A percentile compares a stretch with the other conserved stretches of the same genome.
phyloP scores from a whole-genome alignment of 2,888 invertebrate species.

The Labia minor region DNA sequence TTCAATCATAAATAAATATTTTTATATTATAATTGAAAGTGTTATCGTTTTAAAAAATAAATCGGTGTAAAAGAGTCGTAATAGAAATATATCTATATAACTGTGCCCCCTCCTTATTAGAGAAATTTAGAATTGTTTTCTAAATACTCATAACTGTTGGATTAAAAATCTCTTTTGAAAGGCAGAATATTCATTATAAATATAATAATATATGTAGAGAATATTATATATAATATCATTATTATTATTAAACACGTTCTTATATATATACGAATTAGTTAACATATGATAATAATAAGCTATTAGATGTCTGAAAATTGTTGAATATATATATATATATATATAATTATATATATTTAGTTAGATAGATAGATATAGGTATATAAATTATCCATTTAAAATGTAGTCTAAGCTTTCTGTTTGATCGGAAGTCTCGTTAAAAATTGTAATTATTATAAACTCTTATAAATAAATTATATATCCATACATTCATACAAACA shows the following conservation, averaged over 20 bases:
- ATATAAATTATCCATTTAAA: neutral
- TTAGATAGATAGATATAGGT: too few species aligned
- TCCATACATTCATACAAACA: too few species aligned
- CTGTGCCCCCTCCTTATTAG: neutral
- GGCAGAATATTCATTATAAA: neutral
- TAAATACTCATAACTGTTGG: neutral
- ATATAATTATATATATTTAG: too few species aligned
- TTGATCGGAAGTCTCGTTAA: neutral
- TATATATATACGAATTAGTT: neutral
- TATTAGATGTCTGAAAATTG: neutral
- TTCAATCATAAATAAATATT: neutral
- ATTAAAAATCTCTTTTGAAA: neutral
- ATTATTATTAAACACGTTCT: neutral
- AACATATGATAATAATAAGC: neutral
- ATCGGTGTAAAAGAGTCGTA: neutral
- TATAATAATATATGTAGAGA: neutral
- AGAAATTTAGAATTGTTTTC: neutral
- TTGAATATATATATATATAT: too few species aligned
- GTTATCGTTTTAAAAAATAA: neutral
- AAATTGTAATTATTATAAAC: too few species aligned
- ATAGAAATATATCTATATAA: neutral
- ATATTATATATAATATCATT: too few species aligned
- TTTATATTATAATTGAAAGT: neutral
- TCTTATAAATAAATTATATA: too few species aligned
- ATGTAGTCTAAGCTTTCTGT: neutral